Evolutionary conservation across 2,113 vertebrate species (phyloP).

Genomic region (Zapus hudsonius): DNA sequence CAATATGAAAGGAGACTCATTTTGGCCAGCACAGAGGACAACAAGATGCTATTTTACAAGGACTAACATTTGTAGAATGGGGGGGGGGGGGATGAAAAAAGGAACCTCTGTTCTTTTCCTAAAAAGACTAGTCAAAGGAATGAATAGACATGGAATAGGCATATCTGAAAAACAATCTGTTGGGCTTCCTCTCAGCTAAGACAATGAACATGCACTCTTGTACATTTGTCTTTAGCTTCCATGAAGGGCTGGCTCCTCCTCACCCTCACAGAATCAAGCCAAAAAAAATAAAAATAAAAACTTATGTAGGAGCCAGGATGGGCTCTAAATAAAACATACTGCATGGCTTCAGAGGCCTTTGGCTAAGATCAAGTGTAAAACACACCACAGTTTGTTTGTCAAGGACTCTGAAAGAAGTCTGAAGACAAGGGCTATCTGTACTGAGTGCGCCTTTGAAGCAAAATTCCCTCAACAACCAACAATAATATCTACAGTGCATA

Average conservation of each 20-base stretch:
- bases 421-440: conserved; percentile 44
- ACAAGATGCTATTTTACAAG: conserved; percentile 41
- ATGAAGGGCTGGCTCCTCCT: not conserved
- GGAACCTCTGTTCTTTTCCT: conserved; percentile 39
- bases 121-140: conserved; percentile 54
- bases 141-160: not conserved
- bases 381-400: conserved; percentile 43
- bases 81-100: not conserved
- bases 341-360: conserved; percentile 8
- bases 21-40: conserved; percentile 48
- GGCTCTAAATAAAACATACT: conserved; percentile 60
- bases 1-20: not conserved
- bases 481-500: not conserved
- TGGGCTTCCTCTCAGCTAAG: not conserved
- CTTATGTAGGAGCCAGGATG: conserved; percentile 36
- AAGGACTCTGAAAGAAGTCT: conserved; percentile 39
- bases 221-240: conserved; percentile 14
- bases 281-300: not conserved
- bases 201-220: not conserved
- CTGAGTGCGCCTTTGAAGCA: conserved; percentile 40
- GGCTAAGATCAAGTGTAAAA: conserved; percentile 4
- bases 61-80: not conserved
- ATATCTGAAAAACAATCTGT: conserved; percentile 42
- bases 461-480: conserved; percentile 60
- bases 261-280: conserved; percentile 6